Percentiles rank a stretch among this genome's conserved stretches.
These are phyloP conservation scores for Lagodon rhomboides DNA, from an alignment of 2,797 vertebrate genomes.

Conservation along the genomic window DNA sequence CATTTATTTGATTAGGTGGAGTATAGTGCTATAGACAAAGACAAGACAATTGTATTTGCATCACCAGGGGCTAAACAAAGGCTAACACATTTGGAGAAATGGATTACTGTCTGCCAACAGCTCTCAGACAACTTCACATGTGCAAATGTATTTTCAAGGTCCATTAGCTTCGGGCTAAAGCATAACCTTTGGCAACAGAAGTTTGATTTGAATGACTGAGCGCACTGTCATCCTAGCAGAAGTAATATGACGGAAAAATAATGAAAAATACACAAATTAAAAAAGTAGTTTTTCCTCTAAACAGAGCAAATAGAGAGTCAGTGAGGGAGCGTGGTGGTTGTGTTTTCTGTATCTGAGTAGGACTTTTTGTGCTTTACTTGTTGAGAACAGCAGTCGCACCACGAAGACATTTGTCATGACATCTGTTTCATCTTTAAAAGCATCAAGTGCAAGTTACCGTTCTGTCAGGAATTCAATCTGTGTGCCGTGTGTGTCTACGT, in stretches of 20 bases:
- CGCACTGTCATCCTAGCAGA: not conserved
- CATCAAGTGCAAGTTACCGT: not conserved
- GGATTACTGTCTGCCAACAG: not conserved
- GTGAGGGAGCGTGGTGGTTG: not conserved
- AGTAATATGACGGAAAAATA: not conserved
- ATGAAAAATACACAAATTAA: not conserved
- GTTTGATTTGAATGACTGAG: not conserved
- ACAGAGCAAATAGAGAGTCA: not conserved
- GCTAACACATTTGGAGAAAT: not conserved
- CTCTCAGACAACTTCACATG: not conserved
- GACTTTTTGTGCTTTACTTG: not conserved
- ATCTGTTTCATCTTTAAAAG: not conserved
- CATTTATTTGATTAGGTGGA: too few relatives aligned
- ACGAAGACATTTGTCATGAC: not conserved
- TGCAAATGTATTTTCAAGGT: conserved; percentile 1
- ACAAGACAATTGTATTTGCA: not conserved
- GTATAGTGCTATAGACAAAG: too few relatives aligned
- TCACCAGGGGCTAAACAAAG: not conserved
- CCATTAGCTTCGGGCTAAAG: not conserved
- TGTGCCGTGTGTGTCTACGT: not conserved
- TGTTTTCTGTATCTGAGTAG: not conserved
- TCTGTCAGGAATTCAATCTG: not conserved
- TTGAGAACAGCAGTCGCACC: not conserved
- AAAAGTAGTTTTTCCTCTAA: not conserved
- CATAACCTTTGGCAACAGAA: not conserved